Percentiles rank a stretch among this genome's conserved stretches.
Conservation (phyloP, 64 coral and sea anemone species). For the Trachythela sp. region DNA sequence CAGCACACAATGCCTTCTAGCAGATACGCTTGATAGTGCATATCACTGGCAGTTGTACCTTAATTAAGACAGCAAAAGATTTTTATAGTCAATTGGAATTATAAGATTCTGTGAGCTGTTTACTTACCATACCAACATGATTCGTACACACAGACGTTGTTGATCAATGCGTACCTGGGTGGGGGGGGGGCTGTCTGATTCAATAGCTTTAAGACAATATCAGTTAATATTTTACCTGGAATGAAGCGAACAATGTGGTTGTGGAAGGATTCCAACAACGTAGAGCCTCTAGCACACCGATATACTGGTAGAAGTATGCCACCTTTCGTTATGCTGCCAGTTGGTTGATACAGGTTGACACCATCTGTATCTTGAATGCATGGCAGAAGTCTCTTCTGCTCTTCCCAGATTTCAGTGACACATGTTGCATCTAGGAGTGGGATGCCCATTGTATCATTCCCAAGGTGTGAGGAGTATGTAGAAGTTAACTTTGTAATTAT, state of each 20-base stretch:
- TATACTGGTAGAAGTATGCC: neutral
- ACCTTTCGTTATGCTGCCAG: neutral
- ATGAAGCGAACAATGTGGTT: constrained; percentile 16
- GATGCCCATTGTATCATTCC: constrained; percentile 38
- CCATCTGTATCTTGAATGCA: constrained; percentile 24
- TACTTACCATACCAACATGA: no score
- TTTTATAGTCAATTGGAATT: no score
- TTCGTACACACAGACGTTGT: no score
- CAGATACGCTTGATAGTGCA: neutral
- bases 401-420: neutral
- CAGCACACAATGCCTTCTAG: neutral
- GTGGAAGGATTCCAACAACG: constrained; percentile 28
- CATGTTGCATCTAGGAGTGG: neutral
- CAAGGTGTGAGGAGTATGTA: constrained; percentile 8
- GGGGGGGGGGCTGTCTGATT: no score
- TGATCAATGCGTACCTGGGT: no score
- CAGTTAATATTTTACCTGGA: neutral
- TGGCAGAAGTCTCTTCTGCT: neutral
- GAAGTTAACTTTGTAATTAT: neutral
- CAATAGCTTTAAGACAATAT: no score
- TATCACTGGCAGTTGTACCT: neutral
- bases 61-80: neutral
- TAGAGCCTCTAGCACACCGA: neutral
- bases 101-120: no score
- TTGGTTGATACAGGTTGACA: neutral